Conservation (phyloP, 2,113 vertebrate species). For the Sinocyclocheilus anophthalmus region DNA sequence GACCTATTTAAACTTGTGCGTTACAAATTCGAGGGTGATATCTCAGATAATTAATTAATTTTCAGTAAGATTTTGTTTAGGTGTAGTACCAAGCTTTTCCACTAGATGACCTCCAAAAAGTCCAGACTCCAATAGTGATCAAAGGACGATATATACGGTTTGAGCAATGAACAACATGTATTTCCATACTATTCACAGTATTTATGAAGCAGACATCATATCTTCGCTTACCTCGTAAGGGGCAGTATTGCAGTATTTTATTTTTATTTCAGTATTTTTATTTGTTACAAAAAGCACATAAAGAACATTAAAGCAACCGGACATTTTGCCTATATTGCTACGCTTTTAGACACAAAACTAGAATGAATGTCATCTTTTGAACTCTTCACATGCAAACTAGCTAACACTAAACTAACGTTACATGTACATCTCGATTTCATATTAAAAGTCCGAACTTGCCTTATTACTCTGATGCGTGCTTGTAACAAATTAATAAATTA, state of each 20-base stretch:
- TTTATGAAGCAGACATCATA: too few species aligned
- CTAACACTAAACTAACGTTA: neutral
- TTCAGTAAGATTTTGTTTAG: neutral
- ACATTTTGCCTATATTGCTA: neutral
- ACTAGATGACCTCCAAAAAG: neutral
- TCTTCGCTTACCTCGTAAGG: too few species aligned
- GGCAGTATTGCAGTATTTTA: too few species aligned
- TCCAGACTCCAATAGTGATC: too few species aligned
- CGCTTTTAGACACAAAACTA: neutral
- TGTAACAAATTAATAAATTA: neutral
- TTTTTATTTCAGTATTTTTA: too few species aligned
- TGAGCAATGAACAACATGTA: neutral
- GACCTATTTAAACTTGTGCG: neutral
- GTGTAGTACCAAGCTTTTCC: too few species aligned
- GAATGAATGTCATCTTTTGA: neutral
- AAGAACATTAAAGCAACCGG: too few species aligned
- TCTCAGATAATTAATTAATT: too few species aligned
- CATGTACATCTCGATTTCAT: neutral
- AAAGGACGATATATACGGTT: neutral
- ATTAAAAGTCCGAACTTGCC: neutral
- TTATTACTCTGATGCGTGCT: neutral
- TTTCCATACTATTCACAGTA: too few species aligned
- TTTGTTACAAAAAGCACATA: too few species aligned
- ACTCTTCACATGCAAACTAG: neutral
- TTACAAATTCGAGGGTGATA: too few species aligned